A percentile compares a stretch with the other conserved stretches of the same genome.
Conservation (phyloP, 2,113 vertebrate genomes). For the Rhabdornis inornatus region DNA sequence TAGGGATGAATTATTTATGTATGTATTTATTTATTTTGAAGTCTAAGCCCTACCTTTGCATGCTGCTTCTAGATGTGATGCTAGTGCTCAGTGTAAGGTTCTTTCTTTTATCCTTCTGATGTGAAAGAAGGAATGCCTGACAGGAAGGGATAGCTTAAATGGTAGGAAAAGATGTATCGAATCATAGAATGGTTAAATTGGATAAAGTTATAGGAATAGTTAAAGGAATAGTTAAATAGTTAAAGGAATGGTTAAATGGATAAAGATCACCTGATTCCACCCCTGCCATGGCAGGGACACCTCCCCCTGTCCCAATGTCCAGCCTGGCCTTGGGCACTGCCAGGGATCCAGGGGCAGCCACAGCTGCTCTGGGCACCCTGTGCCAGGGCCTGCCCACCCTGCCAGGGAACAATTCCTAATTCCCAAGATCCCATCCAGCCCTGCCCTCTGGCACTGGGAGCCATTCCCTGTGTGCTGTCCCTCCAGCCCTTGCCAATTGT, state of each 20-base stretch:
- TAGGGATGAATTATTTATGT: neutral
- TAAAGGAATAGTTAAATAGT: too few relatives aligned
- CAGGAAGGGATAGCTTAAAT: neutral
- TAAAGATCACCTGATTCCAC: fast-evolving
- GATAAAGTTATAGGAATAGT: too few relatives aligned
- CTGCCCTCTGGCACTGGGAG: neutral
- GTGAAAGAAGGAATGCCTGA: neutral
- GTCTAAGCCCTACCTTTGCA: neutral
- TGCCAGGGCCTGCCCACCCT: neutral
- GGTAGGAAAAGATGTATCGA: neutral
- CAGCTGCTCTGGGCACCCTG: neutral
- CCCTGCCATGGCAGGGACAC: neutral
- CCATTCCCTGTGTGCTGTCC: neutral
- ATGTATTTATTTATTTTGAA: neutral
- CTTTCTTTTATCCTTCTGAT: neutral
- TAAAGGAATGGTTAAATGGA: too few relatives aligned
- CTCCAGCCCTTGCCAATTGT: neutral
- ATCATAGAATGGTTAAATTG: neutral
- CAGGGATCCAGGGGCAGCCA: neutral
- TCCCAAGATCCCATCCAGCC: neutral
- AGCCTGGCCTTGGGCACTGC: neutral
- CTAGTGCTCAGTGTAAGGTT: fast-evolving
- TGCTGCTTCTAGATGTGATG: neutral
- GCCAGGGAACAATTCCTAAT: neutral
- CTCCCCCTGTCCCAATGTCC: neutral